These are phyloP conservation scores for Zaprionus lineosus DNA, from an alignment of 2,888 invertebrate species.

Conservation along the genomic window DNA sequence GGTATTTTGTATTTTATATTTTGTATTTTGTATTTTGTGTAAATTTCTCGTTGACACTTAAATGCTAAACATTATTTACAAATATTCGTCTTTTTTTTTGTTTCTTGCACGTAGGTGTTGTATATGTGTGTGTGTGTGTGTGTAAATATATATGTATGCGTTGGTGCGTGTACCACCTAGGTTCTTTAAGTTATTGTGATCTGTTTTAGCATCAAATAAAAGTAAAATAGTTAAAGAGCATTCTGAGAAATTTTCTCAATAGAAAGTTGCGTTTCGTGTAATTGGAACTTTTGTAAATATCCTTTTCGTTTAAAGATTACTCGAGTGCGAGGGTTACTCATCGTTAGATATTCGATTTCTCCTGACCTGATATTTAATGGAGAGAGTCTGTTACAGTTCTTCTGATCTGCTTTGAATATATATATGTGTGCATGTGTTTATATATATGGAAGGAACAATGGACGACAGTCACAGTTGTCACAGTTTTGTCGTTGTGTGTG, in stretches of 20 bases:
- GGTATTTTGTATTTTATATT: neutral
- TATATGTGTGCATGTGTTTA: constrained; percentile 3
- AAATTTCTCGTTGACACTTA: constrained; percentile 62
- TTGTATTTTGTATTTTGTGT: constrained; percentile 43
- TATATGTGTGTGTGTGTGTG: constrained; percentile 4
- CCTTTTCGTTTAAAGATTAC: constrained; percentile 37
- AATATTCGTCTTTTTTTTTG: constrained; percentile 54
- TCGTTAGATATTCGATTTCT: too few relatives aligned
- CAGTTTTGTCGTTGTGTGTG: constrained; percentile 58
- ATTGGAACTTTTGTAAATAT: constrained; percentile 47
- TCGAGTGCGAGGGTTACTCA: constrained; percentile 58
- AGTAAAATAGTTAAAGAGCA: constrained; percentile 29
- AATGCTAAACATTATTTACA: constrained; percentile 63
- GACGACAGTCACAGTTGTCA: constrained; percentile 62
- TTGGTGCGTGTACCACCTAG: constrained; percentile 7
- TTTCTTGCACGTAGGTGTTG: constrained; percentile 9
- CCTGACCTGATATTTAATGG: too few relatives aligned
- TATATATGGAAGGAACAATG: constrained; percentile 78
- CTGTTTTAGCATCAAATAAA: constrained; percentile 53
- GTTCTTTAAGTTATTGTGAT: constrained; percentile 25
- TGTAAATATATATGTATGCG: constrained; percentile 17
- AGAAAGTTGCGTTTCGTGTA: constrained; percentile 22
- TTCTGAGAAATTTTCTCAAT: constrained; percentile 8
- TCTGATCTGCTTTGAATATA: neutral
- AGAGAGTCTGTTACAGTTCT: neutral